A percentile compares a stretch with the other conserved stretches of the same genome.
These are phyloP conservation scores for Drosophila ustulata DNA, from an alignment of 2,888 invertebrate genomes.

Conservation along the genomic window DNA sequence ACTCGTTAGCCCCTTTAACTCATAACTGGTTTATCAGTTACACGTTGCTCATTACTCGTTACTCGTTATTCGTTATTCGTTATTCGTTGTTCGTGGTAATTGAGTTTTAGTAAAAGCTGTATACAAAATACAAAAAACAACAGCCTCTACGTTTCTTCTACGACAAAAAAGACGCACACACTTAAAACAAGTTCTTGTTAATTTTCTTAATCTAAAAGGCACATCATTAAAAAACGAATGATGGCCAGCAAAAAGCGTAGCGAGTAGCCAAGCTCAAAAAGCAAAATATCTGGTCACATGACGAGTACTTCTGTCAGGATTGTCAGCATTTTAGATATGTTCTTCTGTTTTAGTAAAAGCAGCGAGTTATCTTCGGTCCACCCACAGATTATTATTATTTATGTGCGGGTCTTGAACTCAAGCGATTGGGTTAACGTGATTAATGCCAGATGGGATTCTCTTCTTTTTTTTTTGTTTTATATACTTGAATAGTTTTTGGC, in stretches of 20 bases:
- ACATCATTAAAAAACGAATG: conserved; percentile 1
- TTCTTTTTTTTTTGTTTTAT: conserved; percentile 41
- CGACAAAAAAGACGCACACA: conserved; percentile 33
- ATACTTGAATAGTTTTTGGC: conserved; percentile 24
- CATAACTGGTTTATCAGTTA: conserved; percentile 13
- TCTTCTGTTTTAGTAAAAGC: conserved; percentile 50
- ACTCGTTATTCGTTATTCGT: conserved; percentile 35
- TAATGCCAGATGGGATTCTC: conserved; percentile 32
- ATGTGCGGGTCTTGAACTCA: conserved; percentile 1
- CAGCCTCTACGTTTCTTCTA: conserved; percentile 38
- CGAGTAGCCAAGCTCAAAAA: conserved; percentile 67
- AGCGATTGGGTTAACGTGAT: conserved; percentile 30
- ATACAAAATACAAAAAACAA: conserved; percentile 57
- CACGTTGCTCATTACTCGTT: conserved; percentile 32
- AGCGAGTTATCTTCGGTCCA: conserved; percentile 41
- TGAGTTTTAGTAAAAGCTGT: conserved; percentile 55
- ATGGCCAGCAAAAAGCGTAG: conserved; percentile 14
- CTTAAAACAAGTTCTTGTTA: conserved; percentile 36
- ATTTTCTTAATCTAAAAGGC: conserved; percentile 20
- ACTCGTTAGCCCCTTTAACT: background rate
- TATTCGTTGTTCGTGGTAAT: conserved; percentile 35
- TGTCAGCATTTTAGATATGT: conserved; percentile 14
- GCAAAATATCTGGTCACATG: conserved; percentile 59
- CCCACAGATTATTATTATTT: background rate
- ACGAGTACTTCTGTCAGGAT: conserved; percentile 9